Base-by-base conservation (phyloP, 2,888 invertebrate species). In the Abscondita cerata region DNA sequence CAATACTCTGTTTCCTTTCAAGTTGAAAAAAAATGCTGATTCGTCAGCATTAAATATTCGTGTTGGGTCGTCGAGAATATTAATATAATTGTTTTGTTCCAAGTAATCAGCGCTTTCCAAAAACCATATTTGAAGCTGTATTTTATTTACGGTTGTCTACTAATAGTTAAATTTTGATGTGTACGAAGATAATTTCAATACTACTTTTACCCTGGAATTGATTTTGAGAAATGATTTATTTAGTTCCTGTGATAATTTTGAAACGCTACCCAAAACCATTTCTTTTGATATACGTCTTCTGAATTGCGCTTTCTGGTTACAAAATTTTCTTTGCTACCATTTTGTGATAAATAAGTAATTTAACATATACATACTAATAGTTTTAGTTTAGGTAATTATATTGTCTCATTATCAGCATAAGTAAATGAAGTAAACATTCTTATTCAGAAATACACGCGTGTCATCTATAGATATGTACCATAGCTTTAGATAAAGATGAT, bases 341-440 rank as follows among this genome's bases (percentile, higher is more conserved):
- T 36, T 36, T 36, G 36, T 2, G 2, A 11, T 36, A 36, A 36
- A 36, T 36, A 36, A 36, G 12, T 36, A 36, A 11, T 36, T 4
- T 36, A 36, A 36, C 36, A 36, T 12, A 36, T 36, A 36, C 12
- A 36, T 2, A n/a, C 36, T 36, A 36, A 36, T 9, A 36, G 36
- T 36, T 36, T 36, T 36, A 36, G 36, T 36, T 36, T 36, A 36
- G 36, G 4, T 36, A 36, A 4, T 36, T 36, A 36, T 11, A 6
- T 9, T 36, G 11, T n/a, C 11, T 36, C 36, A 36, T 36, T 36
- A 36, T 36, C 11, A 36, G 11, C 36, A 36, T 36, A 36, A 36
- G 36, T 36, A 36, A 36, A 36, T 36, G 36, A 36, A 36, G 36
- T 36, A 36, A 36, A 36, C 36, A 36, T 36, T 36, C 11, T 36